These are phyloP conservation scores for Apodemia hepburni DNA, from an alignment of 2,888 invertebrate species.

Conservation along the genomic window DNA sequence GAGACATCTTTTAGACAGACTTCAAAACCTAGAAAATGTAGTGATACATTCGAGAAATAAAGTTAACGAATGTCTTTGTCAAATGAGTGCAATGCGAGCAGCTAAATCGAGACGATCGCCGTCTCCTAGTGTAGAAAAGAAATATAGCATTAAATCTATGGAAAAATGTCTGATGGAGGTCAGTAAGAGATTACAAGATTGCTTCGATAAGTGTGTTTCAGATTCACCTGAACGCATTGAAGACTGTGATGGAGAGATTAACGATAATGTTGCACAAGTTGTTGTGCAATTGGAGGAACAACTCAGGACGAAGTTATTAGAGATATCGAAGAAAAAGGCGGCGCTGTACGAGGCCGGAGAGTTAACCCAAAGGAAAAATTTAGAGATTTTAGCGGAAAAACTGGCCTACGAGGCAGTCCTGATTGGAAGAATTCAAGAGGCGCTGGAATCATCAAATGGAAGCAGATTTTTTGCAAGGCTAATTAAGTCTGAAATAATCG, in stretches of 20 bases:
- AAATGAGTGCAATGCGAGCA: slow-evolving; percentile 82
- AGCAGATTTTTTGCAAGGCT: slow-evolving; percentile 81
- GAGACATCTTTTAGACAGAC: slow-evolving; percentile 78
- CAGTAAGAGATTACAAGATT: slow-evolving; percentile 80
- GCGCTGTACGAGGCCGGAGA: slow-evolving; percentile 83
- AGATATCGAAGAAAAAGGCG: slow-evolving; percentile 84
- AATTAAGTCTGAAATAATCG: slow-evolving; percentile 84
- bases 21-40: slow-evolving; percentile 81
- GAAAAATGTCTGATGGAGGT: slow-evolving; percentile 83
- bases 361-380: slow-evolving; percentile 83
- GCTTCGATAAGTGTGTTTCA: slow-evolving; percentile 80
- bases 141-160: slow-evolving; percentile 81
- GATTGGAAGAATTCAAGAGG: slow-evolving; percentile 84
- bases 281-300: slow-evolving; percentile 84
- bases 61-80: slow-evolving; percentile 83
- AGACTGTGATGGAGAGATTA: slow-evolving; percentile 43
- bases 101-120: slow-evolving; percentile 82
- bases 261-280: slow-evolving; percentile 79
- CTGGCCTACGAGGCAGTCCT: slow-evolving; percentile 90
- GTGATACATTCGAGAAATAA: slow-evolving; percentile 83
- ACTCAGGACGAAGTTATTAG: slow-evolving; percentile 83
- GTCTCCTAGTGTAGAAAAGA: slow-evolving; percentile 83
- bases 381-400: slow-evolving; percentile 88
- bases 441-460: slow-evolving; percentile 79
- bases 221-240: slow-evolving; percentile 55